A percentile compares a stretch with the other conserved stretches of the same genome.
phyloP scores from a whole-genome alignment of 2,113 vertebrate genomes.

The Trogon surrucura region DNA sequence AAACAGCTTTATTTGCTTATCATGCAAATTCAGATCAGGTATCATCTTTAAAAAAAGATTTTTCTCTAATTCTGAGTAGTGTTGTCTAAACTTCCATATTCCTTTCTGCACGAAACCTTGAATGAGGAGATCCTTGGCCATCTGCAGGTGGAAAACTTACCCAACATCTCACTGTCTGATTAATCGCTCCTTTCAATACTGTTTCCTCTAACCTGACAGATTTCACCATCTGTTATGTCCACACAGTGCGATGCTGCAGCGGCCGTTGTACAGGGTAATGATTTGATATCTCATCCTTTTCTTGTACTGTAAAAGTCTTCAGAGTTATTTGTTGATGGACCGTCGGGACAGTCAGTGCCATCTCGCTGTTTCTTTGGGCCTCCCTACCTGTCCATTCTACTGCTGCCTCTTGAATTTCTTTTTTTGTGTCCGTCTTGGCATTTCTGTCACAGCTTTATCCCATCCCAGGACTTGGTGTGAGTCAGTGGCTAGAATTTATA shows the following conservation, averaged over 20 bases:
- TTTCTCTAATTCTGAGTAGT: neutral
- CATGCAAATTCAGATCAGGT: neutral
- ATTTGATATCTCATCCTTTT: neutral
- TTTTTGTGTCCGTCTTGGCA: neutral
- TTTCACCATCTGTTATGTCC: neutral
- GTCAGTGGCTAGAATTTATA: neutral
- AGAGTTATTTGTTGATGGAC: neutral
- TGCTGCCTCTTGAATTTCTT: neutral
- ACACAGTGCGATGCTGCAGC: neutral
- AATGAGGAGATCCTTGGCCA: neutral
- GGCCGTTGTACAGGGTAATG: neutral
- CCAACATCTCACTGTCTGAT: neutral
- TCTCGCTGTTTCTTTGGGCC: neutral
- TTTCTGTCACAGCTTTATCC: neutral
- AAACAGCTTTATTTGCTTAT: neutral
- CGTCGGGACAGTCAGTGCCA: accelerated
- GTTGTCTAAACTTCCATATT: neutral
- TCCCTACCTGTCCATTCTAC: neutral
- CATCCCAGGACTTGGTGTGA: neutral
- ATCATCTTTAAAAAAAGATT: neutral
- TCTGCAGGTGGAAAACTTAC: neutral
- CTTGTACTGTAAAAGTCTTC: neutral
- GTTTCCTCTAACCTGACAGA: neutral
- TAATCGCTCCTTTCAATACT: neutral
- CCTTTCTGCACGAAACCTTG: neutral